Evolutionary conservation across 53 echinoderm and acorn worm genomes (phyloP).

Genomic region (Crossaster papposus): DNA sequence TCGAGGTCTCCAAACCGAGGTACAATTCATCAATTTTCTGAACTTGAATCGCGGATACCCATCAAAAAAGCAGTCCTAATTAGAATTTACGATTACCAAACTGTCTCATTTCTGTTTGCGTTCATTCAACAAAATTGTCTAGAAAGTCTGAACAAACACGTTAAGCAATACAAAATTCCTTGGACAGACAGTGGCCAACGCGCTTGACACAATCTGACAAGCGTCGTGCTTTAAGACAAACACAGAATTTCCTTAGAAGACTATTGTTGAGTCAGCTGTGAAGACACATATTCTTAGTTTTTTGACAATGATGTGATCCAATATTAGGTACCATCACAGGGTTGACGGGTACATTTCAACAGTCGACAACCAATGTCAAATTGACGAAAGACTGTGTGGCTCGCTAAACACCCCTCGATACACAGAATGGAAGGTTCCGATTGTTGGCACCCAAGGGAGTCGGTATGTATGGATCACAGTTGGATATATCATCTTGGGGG

Average conservation of each 20-base stretch:
- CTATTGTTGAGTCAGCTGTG: not conserved
- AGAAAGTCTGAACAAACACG: not conserved
- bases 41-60: not conserved
- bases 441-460: conserved; percentile 1
- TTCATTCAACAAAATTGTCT: not conserved
- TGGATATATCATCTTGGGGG: not conserved
- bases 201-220: not conserved
- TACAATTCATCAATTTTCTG: not conserved
- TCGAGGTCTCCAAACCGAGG: not conserved
- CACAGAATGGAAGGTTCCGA: conserved; percentile 23
- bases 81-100: not conserved
- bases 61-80: not conserved
- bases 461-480: conserved; percentile 31
- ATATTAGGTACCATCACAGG: not conserved
- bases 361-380: not conserved
- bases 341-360: not conserved
- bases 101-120: not conserved
- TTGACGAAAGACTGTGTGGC: not conserved
- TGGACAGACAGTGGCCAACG: not conserved
- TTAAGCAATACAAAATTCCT: not conserved
- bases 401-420: conserved; percentile 3
- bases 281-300: not conserved
- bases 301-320: not conserved
- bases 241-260: not conserved
- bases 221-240: not conserved